Conservation (phyloP, 2,797 vertebrate genomes). For the Hyperoplus lanceolatus region DNA sequence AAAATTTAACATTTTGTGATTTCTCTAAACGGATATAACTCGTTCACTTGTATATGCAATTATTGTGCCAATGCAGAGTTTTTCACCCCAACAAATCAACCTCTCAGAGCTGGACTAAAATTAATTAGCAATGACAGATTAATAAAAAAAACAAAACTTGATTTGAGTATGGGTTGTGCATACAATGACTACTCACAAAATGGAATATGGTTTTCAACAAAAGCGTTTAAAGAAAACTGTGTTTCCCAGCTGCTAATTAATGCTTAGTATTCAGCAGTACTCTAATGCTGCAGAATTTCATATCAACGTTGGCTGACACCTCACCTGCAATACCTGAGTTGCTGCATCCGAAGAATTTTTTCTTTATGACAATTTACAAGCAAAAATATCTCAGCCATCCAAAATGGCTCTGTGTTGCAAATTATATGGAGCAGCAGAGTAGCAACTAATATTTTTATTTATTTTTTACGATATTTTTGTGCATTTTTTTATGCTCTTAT, state of each 20-base stretch:
- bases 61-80: neutral
- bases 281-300: neutral
- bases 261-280: neutral
- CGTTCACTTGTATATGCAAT: too few species aligned
- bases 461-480: too few species aligned
- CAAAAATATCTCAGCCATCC: neutral
- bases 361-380: neutral
- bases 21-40: too few species aligned
- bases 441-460: slow-evolving; percentile 9
- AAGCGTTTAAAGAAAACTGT: neutral
- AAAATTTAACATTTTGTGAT: too few species aligned
- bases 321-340: neutral
- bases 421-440: slow-evolving; percentile 1
- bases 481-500: too few species aligned
- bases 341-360: neutral
- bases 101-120: neutral
- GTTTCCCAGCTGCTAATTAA: neutral
- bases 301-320: neutral
- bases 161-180: neutral
- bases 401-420: neutral
- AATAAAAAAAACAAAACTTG: neutral
- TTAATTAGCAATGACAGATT: neutral
- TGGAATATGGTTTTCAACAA: neutral
- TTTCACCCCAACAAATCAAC: neutral
- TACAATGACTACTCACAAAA: neutral